Base-by-base conservation (phyloP, 2,888 invertebrate species). In the Apocheima hispidaria region DNA sequence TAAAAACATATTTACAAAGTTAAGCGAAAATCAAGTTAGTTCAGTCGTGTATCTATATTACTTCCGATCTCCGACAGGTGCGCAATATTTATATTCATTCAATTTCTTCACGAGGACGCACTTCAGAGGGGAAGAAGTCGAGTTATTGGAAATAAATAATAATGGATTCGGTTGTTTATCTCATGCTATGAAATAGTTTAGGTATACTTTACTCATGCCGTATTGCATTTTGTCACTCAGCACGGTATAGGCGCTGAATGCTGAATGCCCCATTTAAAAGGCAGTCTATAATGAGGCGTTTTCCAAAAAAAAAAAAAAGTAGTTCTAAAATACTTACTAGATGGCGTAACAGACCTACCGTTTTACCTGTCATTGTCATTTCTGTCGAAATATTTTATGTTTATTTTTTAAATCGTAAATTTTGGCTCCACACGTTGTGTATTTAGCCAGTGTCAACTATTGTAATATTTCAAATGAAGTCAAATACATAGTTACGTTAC, bases 81-180 rank as follows among this genome's bases (percentile, higher is more conserved):
- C 18, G 18, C 35, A n/a, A 57, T 44, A 57, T 50, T 51, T 50
- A 26, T 57, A 43, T 43, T 50, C 50, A 43, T 50, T 50, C 51
- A 51, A 51, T 51, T 40, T 51, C 30, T 51, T 3, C 33, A 28
- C 35, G 14, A 56, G 40, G 21, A 33, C 14, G 23, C 38, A 28
- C 40, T 51, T 41, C 18, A 49, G 33, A 33, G 21, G 36, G 20
- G 35, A n/a, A 33, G 20, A 21, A 41, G 40, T 33, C 40, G 14
- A 57, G 35, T 36, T 57, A 57, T 57, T 57, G 50, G 57, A 40
- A 57, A 57, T 50, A 57, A 36, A 43, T 23, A 57, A 43, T 50
- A 30, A 50, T 21, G 35, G 36, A 49, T 41, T 18, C 30, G 21
- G 18, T 40, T 55, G 38, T 48, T 48, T 48, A 40, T 43, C 40